Evolutionary conservation across 2,888 invertebrate species (phyloP), one percentile per base, ranked within the genome.

Genomic region (Drosophila meridiana): DNA sequence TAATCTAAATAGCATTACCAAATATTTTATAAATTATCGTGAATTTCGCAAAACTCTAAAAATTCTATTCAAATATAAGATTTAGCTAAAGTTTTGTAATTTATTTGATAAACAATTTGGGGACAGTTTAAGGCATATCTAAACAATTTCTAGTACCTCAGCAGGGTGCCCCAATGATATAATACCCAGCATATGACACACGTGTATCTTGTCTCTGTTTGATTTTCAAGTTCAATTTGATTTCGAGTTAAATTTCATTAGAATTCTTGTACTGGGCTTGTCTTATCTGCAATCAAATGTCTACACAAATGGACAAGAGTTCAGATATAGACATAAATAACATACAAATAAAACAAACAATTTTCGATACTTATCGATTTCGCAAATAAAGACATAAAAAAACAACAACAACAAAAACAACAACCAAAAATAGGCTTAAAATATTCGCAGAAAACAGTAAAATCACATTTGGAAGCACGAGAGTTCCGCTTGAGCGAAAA

Each of bases 361-460:
- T 68, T 69, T 40, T 48, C 56, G 76, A 82, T 85, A 82, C 61
- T 73, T 80, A 85, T 87, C 75, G 80, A 56, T 28, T 56, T 61
- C 56, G 50, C 82, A 78, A 88, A 86, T 86, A 86, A 82, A 88
- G 85, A 72, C 78, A 88, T 88, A 64, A 84, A 76, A 48, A 32
- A 20, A 20, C 20, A 20, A 20, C 20, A 20, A 40, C 38, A 73
- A 13, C 7, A 53, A 4, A 4, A 26, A 26, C 14, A 28, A 20
- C 0, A 6, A 4, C 38, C 55, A 4, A 40, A 79, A 69, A 73
- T 73, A 67, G 73, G 73, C 76, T 69, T 61, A 67, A 47, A 66
- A 53, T 73, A 68, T 83, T 77, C 69, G 72, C 72, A 69, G 83
- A 85, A 63, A 71, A 52, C 20, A 36, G 34, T 36, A 47, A 14